These are phyloP conservation scores for Etia nguti DNA, from an alignment of 2,113 vertebrate genomes.

Conservation along the genomic window DNA sequence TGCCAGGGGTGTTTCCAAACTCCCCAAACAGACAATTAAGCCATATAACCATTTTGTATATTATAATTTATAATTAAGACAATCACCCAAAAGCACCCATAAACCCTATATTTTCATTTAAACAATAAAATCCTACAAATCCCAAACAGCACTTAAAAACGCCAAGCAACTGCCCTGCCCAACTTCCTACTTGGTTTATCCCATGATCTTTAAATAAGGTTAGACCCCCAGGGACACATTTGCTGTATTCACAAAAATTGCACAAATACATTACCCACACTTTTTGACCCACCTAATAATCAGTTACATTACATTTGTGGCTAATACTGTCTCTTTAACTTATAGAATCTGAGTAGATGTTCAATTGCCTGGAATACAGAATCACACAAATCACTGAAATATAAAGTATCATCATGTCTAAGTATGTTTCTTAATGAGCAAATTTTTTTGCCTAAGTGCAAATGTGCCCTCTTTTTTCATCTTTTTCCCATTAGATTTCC, in stretches of 20 bases:
- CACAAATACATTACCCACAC: not conserved
- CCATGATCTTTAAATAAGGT: not conserved
- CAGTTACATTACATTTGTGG: not conserved
- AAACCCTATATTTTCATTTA: not conserved
- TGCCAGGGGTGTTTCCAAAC: not conserved
- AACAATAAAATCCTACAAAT: not conserved
- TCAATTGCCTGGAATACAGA: not conserved
- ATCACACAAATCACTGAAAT: not conserved
- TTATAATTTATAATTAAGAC: not conserved
- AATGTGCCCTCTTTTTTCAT: not conserved
- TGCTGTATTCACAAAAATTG: not conserved
- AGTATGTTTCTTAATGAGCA: not conserved
- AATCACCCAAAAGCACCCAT: not conserved
- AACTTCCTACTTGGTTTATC: not conserved
- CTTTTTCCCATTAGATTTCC: not conserved
- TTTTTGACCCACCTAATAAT: not conserved
- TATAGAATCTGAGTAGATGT: not conserved
- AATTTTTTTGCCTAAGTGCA: not conserved
- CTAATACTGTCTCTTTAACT: not conserved
- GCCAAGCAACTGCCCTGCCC: not conserved
- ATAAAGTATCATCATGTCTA: not conserved
- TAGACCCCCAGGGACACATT: not conserved
- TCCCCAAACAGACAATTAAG: not conserved
- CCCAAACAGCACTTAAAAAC: not conserved
- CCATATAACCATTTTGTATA: not conserved